Evolutionary conservation across 2,888 invertebrate genomes (phyloP).

Genomic region (Synergus umbraculus): DNA sequence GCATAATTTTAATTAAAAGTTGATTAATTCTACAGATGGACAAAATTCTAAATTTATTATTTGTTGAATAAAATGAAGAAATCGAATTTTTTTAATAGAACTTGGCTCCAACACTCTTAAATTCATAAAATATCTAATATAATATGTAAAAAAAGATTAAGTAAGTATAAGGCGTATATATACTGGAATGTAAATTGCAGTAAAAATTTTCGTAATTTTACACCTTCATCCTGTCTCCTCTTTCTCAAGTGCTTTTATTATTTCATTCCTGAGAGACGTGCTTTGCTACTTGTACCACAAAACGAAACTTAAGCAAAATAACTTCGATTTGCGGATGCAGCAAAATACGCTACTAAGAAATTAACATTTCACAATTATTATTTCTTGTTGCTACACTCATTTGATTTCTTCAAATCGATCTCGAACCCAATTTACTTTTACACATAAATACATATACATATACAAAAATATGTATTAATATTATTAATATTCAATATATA

Average conservation of each 20-base stretch:
- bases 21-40: too few relatives aligned
- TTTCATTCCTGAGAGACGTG: conserved; percentile 33
- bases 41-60: too few relatives aligned
- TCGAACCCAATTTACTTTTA: not conserved
- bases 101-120: too few relatives aligned
- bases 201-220: conserved; percentile 63
- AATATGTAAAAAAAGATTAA: not conserved
- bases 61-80: too few relatives aligned
- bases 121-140: too few relatives aligned
- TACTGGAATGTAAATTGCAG: conserved; percentile 32
- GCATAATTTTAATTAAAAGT: too few relatives aligned
- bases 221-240: conserved; percentile 67
- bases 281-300: conserved; percentile 28
- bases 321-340: conserved; percentile 59
- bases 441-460: too few relatives aligned
- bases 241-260: conserved; percentile 61
- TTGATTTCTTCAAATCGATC: conserved; percentile 32
- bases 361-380: conserved; percentile 38
- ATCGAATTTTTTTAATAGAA: too few relatives aligned
- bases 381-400: conserved; percentile 13
- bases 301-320: conserved; percentile 59
- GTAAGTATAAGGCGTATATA: not conserved
- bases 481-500: too few relatives aligned
- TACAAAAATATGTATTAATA: too few relatives aligned
- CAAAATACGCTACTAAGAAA: conserved; percentile 50